phyloP scores from a whole-genome alignment of 2,797 vertebrate species.

The Hemibagrus guttatus region DNA sequence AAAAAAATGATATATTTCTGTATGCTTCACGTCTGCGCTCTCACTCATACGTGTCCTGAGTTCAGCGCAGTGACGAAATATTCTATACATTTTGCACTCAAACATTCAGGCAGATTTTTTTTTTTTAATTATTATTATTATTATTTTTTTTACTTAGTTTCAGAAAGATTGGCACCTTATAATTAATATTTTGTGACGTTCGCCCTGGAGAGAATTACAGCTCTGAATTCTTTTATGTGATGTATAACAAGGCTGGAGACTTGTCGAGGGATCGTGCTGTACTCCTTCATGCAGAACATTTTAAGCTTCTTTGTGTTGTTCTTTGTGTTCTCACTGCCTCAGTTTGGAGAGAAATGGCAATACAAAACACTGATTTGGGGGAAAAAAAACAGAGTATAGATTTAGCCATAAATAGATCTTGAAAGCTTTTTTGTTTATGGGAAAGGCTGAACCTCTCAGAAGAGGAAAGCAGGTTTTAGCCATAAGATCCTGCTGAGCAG shows the following conservation, averaged over 20 bases:
- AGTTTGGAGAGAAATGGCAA: background rate
- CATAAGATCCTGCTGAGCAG: background rate
- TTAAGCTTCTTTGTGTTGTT: background rate
- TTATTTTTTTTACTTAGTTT: background rate
- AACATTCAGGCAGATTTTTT: background rate
- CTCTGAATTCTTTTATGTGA: background rate
- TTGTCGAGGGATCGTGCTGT: background rate
- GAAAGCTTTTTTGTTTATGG: constrained; percentile 11
- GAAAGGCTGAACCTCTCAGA: background rate
- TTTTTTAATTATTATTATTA: too few relatives aligned
- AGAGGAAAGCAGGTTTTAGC: background rate
- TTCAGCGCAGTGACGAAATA: too few relatives aligned
- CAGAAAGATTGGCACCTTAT: background rate
- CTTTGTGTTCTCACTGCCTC: background rate
- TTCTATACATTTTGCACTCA: background rate
- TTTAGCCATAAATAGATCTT: constrained; percentile 15
- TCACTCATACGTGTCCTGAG: too few relatives aligned
- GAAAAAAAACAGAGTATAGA: background rate
- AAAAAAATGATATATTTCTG: background rate
- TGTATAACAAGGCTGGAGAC: background rate
- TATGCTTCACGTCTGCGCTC: background rate
- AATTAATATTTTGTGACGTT: background rate
- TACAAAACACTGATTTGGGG: background rate
- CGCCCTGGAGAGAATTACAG: background rate
- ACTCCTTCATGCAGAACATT: background rate